Evolutionary conservation across 2,113 vertebrate species (phyloP).

Genomic region (Potamarius usumacintae): DNA sequence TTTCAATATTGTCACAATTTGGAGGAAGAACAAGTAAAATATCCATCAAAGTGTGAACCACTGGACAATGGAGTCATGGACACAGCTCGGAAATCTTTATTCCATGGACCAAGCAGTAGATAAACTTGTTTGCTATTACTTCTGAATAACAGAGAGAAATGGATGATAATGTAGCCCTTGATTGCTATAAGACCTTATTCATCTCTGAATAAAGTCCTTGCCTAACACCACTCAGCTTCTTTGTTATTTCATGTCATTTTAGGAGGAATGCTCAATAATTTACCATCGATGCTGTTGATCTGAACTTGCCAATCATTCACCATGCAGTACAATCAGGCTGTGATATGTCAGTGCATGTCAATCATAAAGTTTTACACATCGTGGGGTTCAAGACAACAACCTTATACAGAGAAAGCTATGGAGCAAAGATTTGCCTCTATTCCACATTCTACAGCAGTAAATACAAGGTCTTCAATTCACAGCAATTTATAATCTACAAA

Average conservation of each 20-base stretch:
- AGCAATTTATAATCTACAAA: background rate
- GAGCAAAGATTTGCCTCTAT: background rate
- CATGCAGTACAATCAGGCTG: background rate
- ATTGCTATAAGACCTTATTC: background rate
- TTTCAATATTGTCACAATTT: background rate
- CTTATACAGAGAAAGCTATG: background rate
- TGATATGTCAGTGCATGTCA: background rate
- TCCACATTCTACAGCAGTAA: background rate
- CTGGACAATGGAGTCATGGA: background rate
- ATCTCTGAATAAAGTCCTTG: background rate
- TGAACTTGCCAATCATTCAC: background rate
- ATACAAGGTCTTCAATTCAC: background rate
- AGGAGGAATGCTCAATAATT: background rate
- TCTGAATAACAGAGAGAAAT: background rate
- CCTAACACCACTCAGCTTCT: background rate
- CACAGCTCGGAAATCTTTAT: background rate
- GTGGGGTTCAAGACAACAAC: background rate
- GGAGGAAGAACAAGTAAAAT: background rate
- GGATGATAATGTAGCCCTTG: background rate
- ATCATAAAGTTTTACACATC: constrained; percentile 8
- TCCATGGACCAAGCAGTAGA: background rate
- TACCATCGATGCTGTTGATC: background rate
- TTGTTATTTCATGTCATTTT: background rate
- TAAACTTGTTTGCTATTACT: background rate
- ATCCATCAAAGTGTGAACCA: background rate